Percentiles rank a stretch among this genome's conserved stretches.
Conservation (phyloP, 1,140 invertebrate genomes). For the Brachionus angularis region DNA sequence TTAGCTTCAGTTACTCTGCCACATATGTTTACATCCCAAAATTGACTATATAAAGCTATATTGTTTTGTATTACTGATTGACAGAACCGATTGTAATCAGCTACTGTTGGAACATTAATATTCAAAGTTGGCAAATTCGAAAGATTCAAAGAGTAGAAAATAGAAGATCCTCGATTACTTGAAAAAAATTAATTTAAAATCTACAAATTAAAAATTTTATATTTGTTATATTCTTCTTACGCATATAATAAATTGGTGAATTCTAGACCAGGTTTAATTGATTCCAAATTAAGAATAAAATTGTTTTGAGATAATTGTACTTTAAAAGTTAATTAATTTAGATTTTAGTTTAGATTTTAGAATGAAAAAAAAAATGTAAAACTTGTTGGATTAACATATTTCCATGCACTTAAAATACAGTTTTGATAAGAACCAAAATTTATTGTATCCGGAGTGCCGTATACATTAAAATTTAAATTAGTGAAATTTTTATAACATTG, state of each 20-base stretch:
- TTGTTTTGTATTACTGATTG: not conserved
- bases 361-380: not conserved
- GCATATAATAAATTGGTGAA: not conserved
- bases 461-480: constrained; percentile 30
- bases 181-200: not conserved
- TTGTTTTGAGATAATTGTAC: not conserved
- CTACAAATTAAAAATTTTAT: not conserved
- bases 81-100: not conserved
- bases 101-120: not conserved
- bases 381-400: constrained; percentile 4
- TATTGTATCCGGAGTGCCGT: not conserved
- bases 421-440: constrained; percentile 23
- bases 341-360: not conserved
- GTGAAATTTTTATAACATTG: constrained; percentile 26
- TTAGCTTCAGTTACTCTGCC: not conserved
- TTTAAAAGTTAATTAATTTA: not conserved
- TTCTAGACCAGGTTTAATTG: not conserved
- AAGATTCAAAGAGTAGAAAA: not conserved
- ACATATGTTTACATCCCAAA: constrained; percentile 14
- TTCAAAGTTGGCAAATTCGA: not conserved
- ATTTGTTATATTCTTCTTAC: not conserved
- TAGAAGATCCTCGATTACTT: not conserved
- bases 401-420: constrained; percentile 7
- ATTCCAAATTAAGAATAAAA: not conserved
- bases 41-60: constrained; percentile 1